Base-by-base conservation (phyloP, 2,113 vertebrate genomes). In the Onychostruthus taczanowskii region DNA sequence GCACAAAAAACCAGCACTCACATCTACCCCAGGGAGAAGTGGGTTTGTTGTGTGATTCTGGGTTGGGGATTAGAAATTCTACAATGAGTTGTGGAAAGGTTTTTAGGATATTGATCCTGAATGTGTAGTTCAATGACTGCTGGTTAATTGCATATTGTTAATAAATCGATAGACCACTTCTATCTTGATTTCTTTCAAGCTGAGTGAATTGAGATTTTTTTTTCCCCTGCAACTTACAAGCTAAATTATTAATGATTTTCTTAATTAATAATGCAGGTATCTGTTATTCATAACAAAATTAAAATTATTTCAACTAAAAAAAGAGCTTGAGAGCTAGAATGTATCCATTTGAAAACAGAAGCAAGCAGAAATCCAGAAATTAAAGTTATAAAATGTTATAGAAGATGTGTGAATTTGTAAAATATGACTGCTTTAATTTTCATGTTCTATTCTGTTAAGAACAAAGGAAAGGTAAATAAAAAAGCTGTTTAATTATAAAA, bases 401-500 rank as follows among this genome's bases (percentile, higher is more conserved):
- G 53, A 66, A 74, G 1, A 8, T 39, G 50, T 12, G 5, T 75
- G 14, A 74, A 46, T 33, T 6, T 55, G 19, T 46, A 43, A 81
- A 91, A 69, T 44, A 5, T 2, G 16, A 50, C 8, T n/a, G 2
- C 8, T 78, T 94, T 64, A 76, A 59, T 19, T 74, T 78, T 56
- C 6, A 14, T 43, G 27, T 41, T 39, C 8, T 55, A 37, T 44
- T 33, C 6, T 56, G 22, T 37, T 58, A 62, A 75, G 69, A 58
- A n/a, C 6, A 92, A 81, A 61, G 2, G 35, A 7, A 81, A 81
- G 39, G 5, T 67, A 93, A 85, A 94, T 33, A 4, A 59, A 87
- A 84, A 74, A 69, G 5, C 16, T 82, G n/a, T 70, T 91, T 87
- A 78, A 82, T 90, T 81, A 63, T 50, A 67, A 75, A 82, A 84